phyloP scores from a whole-genome alignment of 2,888 invertebrate species.

The Pandemis corylana region DNA sequence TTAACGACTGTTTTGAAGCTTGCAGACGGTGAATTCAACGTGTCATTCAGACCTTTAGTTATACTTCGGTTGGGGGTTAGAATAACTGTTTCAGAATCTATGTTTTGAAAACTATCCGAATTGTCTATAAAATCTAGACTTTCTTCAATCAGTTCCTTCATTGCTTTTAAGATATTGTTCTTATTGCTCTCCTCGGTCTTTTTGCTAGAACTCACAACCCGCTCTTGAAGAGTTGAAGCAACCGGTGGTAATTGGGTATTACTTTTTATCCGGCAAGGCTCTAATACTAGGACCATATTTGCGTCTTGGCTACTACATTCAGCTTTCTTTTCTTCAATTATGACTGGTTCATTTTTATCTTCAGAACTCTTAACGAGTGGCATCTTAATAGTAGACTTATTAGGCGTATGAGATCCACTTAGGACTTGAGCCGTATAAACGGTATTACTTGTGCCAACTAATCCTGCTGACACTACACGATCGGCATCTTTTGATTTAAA shows the following conservation, averaged over 20 bases:
- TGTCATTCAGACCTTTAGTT: conserved; percentile 44
- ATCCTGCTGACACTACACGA: conserved; percentile 51
- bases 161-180: conserved; percentile 47
- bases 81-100: conserved; percentile 54
- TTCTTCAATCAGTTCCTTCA: conserved; percentile 63
- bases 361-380: conserved; percentile 49
- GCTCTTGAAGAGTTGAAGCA: conserved; percentile 36
- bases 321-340: conserved; percentile 43
- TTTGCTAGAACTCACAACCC: conserved; percentile 47
- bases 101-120: conserved; percentile 44
- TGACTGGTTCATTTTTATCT: conserved; percentile 45
- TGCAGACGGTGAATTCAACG: conserved; percentile 45
- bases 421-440: conserved; percentile 60
- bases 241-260: background rate
- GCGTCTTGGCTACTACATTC: conserved; percentile 24
- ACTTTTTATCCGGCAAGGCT: conserved; percentile 43
- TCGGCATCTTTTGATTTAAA: conserved; percentile 48
- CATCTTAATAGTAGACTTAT: conserved; percentile 55
- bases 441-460: conserved; percentile 55
- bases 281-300: conserved; percentile 53
- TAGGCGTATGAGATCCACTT: conserved; percentile 49
- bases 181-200: conserved; percentile 44
- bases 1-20: conserved; percentile 55
- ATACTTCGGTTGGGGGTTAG: conserved; percentile 49
- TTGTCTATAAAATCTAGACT: conserved; percentile 56